Conservation (phyloP, 2,113 vertebrate species). For the Pelodiscus sinensis region DNA sequence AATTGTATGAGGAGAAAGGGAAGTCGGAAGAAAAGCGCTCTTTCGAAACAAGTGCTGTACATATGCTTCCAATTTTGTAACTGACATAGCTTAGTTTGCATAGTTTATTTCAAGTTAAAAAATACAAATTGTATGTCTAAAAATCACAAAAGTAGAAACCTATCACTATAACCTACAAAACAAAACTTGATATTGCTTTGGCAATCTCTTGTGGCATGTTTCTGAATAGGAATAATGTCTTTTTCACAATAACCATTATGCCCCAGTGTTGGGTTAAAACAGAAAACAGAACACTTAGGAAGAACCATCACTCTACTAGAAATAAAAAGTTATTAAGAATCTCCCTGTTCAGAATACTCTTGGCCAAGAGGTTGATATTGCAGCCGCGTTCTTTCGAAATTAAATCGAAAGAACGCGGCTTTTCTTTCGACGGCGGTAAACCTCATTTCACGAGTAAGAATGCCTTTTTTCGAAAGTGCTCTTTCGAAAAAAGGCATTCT, state of each 20-base stretch:
- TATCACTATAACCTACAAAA: not conserved
- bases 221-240: not conserved
- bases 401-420: no score
- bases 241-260: not conserved
- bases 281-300: not conserved
- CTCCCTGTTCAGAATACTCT: not conserved
- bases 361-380: constrained; percentile 5
- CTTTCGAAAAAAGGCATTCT: no score
- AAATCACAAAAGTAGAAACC: not conserved
- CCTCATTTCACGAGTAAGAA: no score
- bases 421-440: no score
- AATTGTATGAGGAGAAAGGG: no score
- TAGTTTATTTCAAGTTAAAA: no score
- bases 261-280: not conserved
- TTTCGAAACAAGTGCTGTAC: no score
- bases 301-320: not conserved
- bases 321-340: not conserved
- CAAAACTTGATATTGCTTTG: not conserved
- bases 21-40: no score
- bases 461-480: no score
- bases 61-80: no score
- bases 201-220: not conserved
- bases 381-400: no score
- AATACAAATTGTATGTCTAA: not conserved
- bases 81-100: no score